Percentiles rank a stretch among this genome's conserved stretches.
phyloP scores from a whole-genome alignment of 37 sponge, comb jelly and placozoan species.

The Bolinopsis microptera region DNA sequence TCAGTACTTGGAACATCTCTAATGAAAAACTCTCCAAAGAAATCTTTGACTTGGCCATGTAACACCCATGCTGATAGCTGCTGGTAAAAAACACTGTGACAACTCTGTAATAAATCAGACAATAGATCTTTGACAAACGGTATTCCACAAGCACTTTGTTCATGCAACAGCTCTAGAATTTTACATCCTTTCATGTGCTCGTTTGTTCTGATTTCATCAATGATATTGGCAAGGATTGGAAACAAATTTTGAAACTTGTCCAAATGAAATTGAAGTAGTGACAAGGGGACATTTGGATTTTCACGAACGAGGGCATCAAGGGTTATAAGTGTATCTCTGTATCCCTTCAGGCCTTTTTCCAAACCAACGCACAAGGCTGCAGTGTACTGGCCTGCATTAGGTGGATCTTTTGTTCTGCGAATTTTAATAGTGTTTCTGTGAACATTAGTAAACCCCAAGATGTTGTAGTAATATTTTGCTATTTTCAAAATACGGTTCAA shows the following conservation, averaged over 20 bases:
- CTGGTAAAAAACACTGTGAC: conserved; percentile 85
- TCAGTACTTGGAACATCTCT: conserved; percentile 21
- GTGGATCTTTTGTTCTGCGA: conserved; percentile 21
- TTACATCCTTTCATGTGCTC: conserved; percentile 72
- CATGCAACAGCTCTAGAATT: conserved; percentile 72
- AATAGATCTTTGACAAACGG: conserved; percentile 68
- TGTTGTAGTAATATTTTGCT: conserved; percentile 27
- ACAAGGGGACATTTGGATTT: conserved; percentile 34
- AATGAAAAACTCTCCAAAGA: conserved; percentile 79
- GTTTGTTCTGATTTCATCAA: conserved; percentile 49
- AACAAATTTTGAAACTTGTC: conserved; percentile 43
- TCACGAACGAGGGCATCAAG: conserved; percentile 6
- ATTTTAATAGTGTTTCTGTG: conserved; percentile 37
- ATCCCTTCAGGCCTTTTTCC: conserved; percentile 24
- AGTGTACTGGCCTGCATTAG: conserved; percentile 56
- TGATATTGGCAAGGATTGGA: conserved; percentile 15
- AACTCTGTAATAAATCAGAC: conserved; percentile 72
- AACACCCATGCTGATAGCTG: conserved; percentile 93
- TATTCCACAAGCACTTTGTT: conserved; percentile 74
- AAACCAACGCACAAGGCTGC: conserved; percentile 32
- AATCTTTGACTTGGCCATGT: conserved; percentile 80
- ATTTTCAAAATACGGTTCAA: conserved; percentile 28
- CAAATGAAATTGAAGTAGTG: conserved; percentile 37
- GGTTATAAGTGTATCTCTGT: conserved; percentile 9
- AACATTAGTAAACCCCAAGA: conserved; percentile 6